A percentile compares a stretch with the other conserved stretches of the same genome.
Evolutionary conservation across 2,113 vertebrate species (phyloP).

Genomic region (Phrynocephalus versicolor): DNA sequence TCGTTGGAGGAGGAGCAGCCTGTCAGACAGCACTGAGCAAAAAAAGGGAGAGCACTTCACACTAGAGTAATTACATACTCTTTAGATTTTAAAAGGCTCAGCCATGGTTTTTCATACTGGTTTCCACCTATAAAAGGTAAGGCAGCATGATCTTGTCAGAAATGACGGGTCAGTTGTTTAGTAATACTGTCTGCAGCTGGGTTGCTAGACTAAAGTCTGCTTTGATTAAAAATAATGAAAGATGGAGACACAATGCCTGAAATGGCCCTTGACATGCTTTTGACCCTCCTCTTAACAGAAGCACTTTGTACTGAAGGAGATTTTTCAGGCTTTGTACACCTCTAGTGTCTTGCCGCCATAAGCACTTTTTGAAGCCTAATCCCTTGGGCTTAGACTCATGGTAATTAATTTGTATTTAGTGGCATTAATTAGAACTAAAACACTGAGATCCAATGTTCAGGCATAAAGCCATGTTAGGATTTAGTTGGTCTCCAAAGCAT

Average conservation of each 20-base stretch:
- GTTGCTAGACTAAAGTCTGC: neutral
- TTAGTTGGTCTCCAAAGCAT: neutral
- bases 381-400: slow-evolving; percentile 1
- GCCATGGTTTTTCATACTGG: neutral
- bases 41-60: neutral
- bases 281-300: slow-evolving; percentile 1
- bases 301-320: neutral
- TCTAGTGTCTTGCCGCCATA: neutral
- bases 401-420: slow-evolving; percentile 34
- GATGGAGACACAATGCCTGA: neutral
- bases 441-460: neutral
- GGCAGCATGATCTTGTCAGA: neutral
- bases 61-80: neutral
- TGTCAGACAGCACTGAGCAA: neutral
- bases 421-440: slow-evolving; percentile 24
- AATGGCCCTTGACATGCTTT: neutral
- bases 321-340: neutral
- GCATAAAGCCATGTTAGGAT: neutral
- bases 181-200: neutral
- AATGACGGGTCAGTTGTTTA: neutral
- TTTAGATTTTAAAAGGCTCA: neutral
- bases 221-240: slow-evolving; percentile 13
- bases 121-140: neutral
- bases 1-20: neutral
- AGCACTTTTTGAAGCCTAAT: slow-evolving; percentile 26